These are phyloP conservation scores for Amphilophus citrinellus DNA, from an alignment of 2,113 vertebrate genomes.

Conservation along the genomic window DNA sequence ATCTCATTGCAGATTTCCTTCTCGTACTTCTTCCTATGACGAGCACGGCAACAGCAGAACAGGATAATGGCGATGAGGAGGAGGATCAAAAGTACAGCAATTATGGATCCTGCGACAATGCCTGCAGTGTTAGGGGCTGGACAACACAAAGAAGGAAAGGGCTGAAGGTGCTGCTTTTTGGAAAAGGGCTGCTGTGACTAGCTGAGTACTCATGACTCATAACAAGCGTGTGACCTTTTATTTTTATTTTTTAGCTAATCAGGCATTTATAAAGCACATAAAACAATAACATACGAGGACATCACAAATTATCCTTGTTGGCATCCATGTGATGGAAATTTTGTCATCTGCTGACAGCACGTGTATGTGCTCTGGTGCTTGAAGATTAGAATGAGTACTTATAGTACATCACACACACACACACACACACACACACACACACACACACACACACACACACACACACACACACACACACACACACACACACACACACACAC, in stretches of 20 bases:
- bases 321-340: not conserved
- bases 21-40: conserved; percentile 93
- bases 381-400: not conserved
- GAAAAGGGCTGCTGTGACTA: not conserved
- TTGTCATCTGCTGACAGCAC: not conserved
- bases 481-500: not conserved
- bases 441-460: not conserved
- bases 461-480: too few species aligned
- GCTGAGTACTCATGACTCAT: not conserved
- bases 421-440: not conserved
- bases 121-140: conserved; percentile 90
- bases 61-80: conserved; percentile 85
- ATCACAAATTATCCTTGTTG: not conserved
- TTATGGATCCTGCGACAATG: conserved; percentile 86
- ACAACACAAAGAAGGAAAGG: not conserved
- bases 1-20: conserved; percentile 98
- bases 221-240: not conserved
- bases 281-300: not conserved
- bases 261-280: not conserved
- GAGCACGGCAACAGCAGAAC: conserved; percentile 89
- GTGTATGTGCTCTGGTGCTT: not conserved
- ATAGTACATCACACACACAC: not conserved
- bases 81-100: conserved; percentile 87
- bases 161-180: not conserved
- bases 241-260: not conserved